A percentile compares a stretch with the other conserved stretches of the same genome.
phyloP scores from a whole-genome alignment of 2,113 vertebrate species.

The Leptocoma aspasia region DNA sequence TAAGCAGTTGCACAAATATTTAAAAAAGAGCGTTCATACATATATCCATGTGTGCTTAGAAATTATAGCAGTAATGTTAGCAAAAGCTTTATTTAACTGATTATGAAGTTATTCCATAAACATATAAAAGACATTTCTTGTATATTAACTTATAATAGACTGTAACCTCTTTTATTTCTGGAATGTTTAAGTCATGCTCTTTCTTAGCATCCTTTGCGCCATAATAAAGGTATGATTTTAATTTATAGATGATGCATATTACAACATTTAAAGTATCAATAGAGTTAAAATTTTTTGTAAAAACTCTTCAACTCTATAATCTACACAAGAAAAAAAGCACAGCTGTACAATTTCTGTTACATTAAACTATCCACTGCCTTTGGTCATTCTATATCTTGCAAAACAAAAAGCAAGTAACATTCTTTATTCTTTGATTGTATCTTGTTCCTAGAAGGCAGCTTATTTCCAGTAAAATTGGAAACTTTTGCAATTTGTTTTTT shows the following conservation, averaged over 20 bases:
- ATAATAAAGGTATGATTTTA: background rate
- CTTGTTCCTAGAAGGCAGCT: background rate
- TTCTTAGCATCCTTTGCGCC: background rate
- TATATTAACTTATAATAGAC: background rate
- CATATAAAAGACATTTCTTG: background rate
- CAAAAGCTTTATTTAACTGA: background rate
- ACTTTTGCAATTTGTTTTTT: background rate
- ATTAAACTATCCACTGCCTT: background rate
- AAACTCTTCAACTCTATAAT: background rate
- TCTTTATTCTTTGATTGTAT: background rate
- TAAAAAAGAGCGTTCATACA: background rate
- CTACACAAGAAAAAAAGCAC: background rate
- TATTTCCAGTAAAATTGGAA: conserved; percentile 5
- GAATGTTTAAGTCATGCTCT: background rate
- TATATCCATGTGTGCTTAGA: background rate
- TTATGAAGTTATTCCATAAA: background rate
- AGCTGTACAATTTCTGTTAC: background rate
- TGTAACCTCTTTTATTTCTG: background rate
- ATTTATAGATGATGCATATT: background rate
- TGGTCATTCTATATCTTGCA: background rate
- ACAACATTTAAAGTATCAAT: background rate
- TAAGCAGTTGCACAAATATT: conserved; percentile 36
- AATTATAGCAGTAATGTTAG: background rate
- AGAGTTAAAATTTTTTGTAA: background rate
- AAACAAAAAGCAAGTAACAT: background rate